Conservation (phyloP, 2,797 vertebrate species). For the Diceros bicornis region DNA sequence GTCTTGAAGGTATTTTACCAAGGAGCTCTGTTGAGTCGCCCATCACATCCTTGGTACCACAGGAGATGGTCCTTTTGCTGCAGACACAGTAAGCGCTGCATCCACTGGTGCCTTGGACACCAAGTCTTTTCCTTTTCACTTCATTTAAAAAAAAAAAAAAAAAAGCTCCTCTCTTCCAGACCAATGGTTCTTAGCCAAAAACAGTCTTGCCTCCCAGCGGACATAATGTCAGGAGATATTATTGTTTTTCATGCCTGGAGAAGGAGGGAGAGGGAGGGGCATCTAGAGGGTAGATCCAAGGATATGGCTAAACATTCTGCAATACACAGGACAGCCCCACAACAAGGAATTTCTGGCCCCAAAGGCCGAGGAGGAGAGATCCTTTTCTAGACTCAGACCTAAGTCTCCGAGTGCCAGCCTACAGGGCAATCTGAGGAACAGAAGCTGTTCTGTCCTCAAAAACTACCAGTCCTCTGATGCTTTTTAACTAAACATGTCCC, state of each 20-base stretch:
- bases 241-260: not conserved
- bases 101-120: not conserved
- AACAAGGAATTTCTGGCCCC: not conserved
- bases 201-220: not conserved
- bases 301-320: not conserved
- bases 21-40: not conserved
- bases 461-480: not conserved
- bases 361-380: not conserved
- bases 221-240: not conserved
- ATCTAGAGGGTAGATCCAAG: not conserved
- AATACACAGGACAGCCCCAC: not conserved
- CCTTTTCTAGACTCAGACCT: not conserved
- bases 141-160: too few species aligned
- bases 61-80: not conserved
- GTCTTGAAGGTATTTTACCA: slow-evolving; percentile 28
- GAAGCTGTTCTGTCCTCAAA: not conserved
- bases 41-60: not conserved
- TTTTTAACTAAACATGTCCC: not conserved
- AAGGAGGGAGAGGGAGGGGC: not conserved
- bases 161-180: not conserved
- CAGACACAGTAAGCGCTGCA: not conserved
- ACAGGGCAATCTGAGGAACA: not conserved
- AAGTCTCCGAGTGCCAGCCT: not conserved
- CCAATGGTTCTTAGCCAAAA: not conserved
- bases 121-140: not conserved